Base-by-base conservation (phyloP, 2,888 invertebrate genomes). In the Drosophila pullipes region DNA sequence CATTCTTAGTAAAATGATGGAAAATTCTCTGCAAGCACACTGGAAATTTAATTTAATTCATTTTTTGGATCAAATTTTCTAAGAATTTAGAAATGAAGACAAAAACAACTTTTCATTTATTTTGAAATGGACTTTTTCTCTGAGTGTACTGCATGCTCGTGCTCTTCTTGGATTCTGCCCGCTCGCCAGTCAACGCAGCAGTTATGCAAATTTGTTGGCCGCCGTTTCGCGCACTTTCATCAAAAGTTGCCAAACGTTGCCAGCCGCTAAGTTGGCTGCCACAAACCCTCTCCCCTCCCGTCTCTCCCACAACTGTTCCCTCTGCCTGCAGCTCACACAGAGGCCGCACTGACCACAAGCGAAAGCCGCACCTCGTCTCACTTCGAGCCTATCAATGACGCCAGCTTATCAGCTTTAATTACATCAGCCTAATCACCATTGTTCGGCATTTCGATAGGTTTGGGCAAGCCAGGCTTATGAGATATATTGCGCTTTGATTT, bases 151-250 rank as follows among this genome's bases (percentile, higher is more conserved):
- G 16, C 25, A 47, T 25, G 47, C 47, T 28, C 30, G 52, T 31
- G 18, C 30, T 30, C 52, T 55, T 57, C 41, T 25, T 35, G 39
- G 5, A 30, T 13, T 55, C 54, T 75, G 69, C 37, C 60, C 84
- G 68, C 22, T 74, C 31, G 75, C 64, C 74, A 70, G 72, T 72
- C 83, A 69, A 67, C 81, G 81, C 69, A 85, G 80, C 90, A 83
- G 89, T 82, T 83, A 89, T 82, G 86, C 89, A 89, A 90, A 86
- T 90, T 84, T 90, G 84, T 81, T 83, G 82, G 71, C 75, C 73
- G 44, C 52, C 78, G 76, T 75, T 85, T 79, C 81, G 83, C 88
- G 81, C 76, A 82, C 88, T 86, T 87, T 89, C 90, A 86, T 89
- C 90, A 86, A 85, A 89, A 85, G 83, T 89, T 78, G 84, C 78